These are phyloP conservation scores for Thalassophryne amazonica DNA, from an alignment of 2,797 vertebrate genomes.

Conservation along the genomic window DNA sequence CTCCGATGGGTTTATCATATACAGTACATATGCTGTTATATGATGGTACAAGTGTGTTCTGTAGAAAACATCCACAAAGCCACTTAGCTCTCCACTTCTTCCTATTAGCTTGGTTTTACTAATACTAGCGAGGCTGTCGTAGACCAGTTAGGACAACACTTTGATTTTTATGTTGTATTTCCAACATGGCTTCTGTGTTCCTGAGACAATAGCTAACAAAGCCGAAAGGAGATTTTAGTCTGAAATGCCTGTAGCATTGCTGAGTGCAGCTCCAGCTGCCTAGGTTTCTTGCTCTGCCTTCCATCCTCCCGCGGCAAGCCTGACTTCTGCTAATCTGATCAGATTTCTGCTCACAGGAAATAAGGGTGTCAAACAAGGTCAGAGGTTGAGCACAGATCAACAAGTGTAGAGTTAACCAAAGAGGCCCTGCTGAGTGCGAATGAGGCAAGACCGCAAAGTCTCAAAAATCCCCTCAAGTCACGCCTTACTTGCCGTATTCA, in stretches of 20 bases:
- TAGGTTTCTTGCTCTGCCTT: constrained; percentile 33
- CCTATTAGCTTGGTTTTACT: constrained; percentile 41
- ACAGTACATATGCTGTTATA: constrained; percentile 60
- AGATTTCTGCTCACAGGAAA: constrained; percentile 64
- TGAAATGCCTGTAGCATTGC: constrained; percentile 36
- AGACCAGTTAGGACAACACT: constrained; percentile 33
- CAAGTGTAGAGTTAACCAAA: constrained; percentile 37
- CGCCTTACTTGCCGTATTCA: not conserved
- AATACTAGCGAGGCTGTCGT: constrained; percentile 55
- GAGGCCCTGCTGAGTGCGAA: constrained; percentile 8
- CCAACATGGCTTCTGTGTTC: constrained; percentile 1
- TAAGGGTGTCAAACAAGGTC: constrained; percentile 38
- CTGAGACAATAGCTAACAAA: constrained; percentile 31
- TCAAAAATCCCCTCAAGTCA: not conserved
- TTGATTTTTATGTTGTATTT: constrained; percentile 4
- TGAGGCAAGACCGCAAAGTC: constrained; percentile 7
- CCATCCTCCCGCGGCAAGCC: constrained; percentile 26
- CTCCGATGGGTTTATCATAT: constrained; percentile 66
- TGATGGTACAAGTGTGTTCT: constrained; percentile 63
- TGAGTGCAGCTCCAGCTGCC: constrained; percentile 18
- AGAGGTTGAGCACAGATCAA: constrained; percentile 50
- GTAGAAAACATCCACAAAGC: constrained; percentile 8
- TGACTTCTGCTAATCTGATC: constrained; percentile 57
- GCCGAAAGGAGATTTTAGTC: constrained; percentile 47
- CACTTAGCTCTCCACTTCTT: constrained; percentile 8